Conservation (phyloP, 2,797 vertebrate species). For the Myotis vivesi region DNA sequence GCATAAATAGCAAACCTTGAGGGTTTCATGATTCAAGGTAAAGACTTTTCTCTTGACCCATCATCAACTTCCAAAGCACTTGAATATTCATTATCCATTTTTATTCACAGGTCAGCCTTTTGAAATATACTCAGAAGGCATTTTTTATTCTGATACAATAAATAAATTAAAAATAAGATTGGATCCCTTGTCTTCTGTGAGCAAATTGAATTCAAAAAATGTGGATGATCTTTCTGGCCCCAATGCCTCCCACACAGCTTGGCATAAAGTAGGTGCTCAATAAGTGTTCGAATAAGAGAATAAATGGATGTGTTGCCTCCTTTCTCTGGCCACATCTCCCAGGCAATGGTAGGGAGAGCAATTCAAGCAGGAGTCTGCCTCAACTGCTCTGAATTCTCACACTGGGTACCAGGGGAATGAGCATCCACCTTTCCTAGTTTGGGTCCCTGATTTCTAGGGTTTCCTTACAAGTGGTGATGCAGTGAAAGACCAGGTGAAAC, state of each 20-base stretch:
- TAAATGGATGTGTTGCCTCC: neutral
- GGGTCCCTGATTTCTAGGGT: neutral
- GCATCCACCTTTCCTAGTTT: neutral
- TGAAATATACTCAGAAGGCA: neutral
- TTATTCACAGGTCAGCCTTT: neutral
- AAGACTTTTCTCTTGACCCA: neutral
- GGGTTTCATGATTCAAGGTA: neutral
- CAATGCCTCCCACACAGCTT: neutral
- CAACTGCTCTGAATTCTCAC: neutral
- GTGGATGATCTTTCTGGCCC: neutral
- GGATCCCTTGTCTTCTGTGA: neutral
- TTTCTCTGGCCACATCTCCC: neutral
- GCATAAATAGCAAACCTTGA: neutral
- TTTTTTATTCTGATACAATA: conserved; percentile 3
- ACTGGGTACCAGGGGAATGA: neutral
- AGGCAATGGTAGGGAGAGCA: neutral
- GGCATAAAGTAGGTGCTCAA: neutral
- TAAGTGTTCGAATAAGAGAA: neutral
- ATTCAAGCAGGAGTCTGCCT: neutral
- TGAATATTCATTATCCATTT: conserved; percentile 28
- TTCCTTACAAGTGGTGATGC: neutral
- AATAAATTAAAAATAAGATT: neutral
- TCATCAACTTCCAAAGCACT: neutral
- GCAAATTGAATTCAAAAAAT: neutral
- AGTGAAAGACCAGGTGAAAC: neutral